These are phyloP conservation scores for Parnassius apollo DNA, from an alignment of 2,888 invertebrate species.

Conservation along the genomic window DNA sequence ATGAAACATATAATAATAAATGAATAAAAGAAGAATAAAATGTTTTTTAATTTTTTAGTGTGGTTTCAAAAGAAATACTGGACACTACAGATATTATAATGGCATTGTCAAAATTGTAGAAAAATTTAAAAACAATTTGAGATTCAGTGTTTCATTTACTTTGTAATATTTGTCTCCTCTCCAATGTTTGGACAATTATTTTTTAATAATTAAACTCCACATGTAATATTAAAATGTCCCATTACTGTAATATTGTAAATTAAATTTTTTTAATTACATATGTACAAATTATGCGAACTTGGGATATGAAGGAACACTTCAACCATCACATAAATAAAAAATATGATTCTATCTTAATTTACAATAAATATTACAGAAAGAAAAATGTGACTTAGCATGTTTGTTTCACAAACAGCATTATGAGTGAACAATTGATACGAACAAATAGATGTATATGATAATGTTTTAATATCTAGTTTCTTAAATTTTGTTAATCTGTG, in stretches of 20 bases:
- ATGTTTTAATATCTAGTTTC: conserved; percentile 3
- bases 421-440: conserved; percentile 15
- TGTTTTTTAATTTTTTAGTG: no score
- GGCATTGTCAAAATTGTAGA: conserved; percentile 4
- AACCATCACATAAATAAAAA: conserved; percentile 55
- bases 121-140: conserved; percentile 15
- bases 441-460: conserved; percentile 3
- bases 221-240: conserved; percentile 31
- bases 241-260: conserved; percentile 46
- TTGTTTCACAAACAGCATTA: conserved; percentile 16
- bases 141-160: conserved; percentile 13
- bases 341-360: not conserved
- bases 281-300: conserved; percentile 70
- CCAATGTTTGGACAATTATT: conserved; percentile 8
- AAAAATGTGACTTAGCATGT: not conserved
- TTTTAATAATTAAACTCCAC: conserved; percentile 8
- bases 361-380: conserved; percentile 1
- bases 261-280: conserved; percentile 70
- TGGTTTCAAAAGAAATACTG: not conserved
- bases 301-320: conserved; percentile 60
- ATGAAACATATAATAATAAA: not conserved
- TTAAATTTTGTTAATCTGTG: conserved; percentile 39
- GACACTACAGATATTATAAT: not conserved
- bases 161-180: conserved; percentile 2
- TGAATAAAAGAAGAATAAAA: no score